Evolutionary conservation across 1,140 invertebrate species (phyloP), one percentile per base, ranked within the genome.

Genomic region (Drosophila azteca): DNA sequence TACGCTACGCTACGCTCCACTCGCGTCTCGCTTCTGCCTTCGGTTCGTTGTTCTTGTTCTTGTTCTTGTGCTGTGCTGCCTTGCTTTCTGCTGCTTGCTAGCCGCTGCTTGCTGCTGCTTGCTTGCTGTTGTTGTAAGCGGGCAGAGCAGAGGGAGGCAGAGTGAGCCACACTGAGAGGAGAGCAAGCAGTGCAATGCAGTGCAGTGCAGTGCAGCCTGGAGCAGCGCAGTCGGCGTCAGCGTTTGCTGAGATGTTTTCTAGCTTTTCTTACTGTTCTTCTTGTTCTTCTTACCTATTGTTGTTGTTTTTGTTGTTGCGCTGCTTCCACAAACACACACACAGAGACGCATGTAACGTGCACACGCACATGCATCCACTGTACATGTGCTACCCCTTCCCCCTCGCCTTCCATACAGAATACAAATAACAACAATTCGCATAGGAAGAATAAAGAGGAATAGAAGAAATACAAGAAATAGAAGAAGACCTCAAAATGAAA

Each of bases 231-330:
- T 13, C 63, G 44, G 8, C 44, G 50, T 49, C 63, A 39, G 20
- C 45, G 11, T 26, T 57, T 26, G 24, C 41, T 43, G 54, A 57
- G 54, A 57, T 57, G 54, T 45, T 39, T 39, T 39, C 35, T 39
- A 39, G 35, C 35, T 29, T 9, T 45, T 52, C 6, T 52, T 52
- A 15, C 35, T 35, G 50, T 52, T 35, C 6, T 52, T 52, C 8
- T 35, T 35, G 29, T 64, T 68, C 68, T 26, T 50, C 45, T 51
- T 76, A 62, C 67, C 17, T 20, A 20, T 20, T 79, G 72, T 76
- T 79, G 72, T 76, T 79, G 76, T 81, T 82, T 71, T 84, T 87
- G 76, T 88, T 87, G 83, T 39, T 39, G 35, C 35, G 4, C 35
- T 39, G 35, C 35, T 39, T 39, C 11, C 35, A 11, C 31, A 39